These are phyloP conservation scores for Pantherophis vulpinus DNA, from an alignment of 2,797 vertebrate genomes.

Conservation along the genomic window DNA sequence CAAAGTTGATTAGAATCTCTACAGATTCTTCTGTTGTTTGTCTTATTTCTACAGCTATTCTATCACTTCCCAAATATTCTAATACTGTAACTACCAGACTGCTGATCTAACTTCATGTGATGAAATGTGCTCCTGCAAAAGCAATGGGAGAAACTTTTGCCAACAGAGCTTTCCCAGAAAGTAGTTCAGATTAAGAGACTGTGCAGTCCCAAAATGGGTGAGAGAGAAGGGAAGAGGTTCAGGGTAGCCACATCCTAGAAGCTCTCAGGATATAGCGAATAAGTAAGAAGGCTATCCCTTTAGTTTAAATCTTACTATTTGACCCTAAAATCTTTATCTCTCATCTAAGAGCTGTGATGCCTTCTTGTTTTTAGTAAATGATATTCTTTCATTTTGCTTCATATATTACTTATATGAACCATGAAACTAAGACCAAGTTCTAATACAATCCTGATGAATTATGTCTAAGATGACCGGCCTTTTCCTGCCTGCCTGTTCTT, in stretches of 20 bases:
- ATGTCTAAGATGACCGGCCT: not conserved
- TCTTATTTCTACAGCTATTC: not conserved
- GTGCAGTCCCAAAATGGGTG: not conserved
- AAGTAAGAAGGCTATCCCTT: no score
- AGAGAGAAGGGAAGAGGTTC: not conserved
- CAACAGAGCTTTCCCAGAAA: not conserved
- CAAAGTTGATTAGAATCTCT: not conserved
- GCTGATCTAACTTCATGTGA: not conserved
- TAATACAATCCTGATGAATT: not conserved
- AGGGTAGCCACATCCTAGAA: not conserved
- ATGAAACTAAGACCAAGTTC: not conserved
- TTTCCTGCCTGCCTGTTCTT: not conserved
- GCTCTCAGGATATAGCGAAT: no score
- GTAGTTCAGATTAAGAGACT: not conserved
- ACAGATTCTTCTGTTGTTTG: not conserved
- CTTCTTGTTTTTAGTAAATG: not conserved
- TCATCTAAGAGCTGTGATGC: not conserved
- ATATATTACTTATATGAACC: not conserved
- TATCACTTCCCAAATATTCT: not conserved
- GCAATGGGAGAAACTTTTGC: not conserved
- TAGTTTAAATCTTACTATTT: not conserved
- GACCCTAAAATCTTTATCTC: not conserved
- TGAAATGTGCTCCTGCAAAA: not conserved
- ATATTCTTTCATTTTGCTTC: not conserved
- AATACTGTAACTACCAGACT: not conserved